Conservation (phyloP, 1,140 invertebrate species). For the Chironomus striatipennis region DNA sequence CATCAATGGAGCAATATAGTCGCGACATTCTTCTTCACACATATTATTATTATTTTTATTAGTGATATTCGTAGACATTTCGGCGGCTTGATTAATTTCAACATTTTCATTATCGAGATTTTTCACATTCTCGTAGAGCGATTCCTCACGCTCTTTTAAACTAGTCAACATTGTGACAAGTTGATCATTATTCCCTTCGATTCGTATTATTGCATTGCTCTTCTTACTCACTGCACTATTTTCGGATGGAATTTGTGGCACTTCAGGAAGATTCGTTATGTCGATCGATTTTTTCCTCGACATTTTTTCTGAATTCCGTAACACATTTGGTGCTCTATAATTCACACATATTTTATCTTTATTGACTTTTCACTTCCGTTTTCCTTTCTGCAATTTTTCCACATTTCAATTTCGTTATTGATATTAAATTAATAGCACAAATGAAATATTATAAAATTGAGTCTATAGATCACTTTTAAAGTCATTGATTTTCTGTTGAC, state of each 20-base stretch:
- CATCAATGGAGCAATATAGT: slow-evolving; percentile 33
- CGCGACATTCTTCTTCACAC: slow-evolving; percentile 27
- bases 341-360: not conserved
- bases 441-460: not conserved
- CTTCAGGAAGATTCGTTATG: not conserved
- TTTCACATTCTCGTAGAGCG: not conserved
- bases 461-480: not conserved
- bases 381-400: not conserved
- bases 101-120: not conserved
- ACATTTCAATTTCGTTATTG: no score
- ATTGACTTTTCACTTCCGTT: not conserved
- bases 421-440: not conserved
- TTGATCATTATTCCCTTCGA: not conserved
- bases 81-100: not conserved
- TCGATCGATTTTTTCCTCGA: slow-evolving; percentile 16
- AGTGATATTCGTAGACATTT: not conserved
- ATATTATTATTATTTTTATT: not conserved
- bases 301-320: not conserved
- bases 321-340: not conserved
- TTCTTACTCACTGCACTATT: not conserved
- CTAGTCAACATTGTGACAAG: not conserved
- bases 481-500: not conserved
- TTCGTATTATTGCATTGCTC: not conserved
- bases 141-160: slow-evolving; percentile 1
- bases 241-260: not conserved